Base-by-base conservation (phyloP, 2,888 invertebrate genomes). In the Andrena minutula region DNA sequence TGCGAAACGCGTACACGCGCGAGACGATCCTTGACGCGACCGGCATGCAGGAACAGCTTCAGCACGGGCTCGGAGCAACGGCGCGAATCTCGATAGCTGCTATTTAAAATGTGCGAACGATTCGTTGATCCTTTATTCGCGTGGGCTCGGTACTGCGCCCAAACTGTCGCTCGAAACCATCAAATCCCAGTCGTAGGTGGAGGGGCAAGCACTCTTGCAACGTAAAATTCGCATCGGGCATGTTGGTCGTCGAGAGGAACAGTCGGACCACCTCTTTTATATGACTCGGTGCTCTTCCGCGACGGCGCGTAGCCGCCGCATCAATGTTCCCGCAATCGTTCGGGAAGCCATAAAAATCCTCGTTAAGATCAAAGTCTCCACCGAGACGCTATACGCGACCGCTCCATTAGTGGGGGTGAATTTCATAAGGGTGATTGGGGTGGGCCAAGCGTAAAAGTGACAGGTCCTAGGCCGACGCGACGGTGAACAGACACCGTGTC, bases 341-440 rank as follows among this genome's bases (percentile, higher is more conserved):
- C 47, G 47, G 65, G 70, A 76, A 58, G n/a, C 58, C 76, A 26
- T 65, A 69, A 70, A 76, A 23, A 10, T 10, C 23, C 30, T 20
- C 23, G 20, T 53, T n/a, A 10, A 32, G 65, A 47, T 16, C 41
- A 12, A 41, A 41, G 16, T 16, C 16, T 41, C 41, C 41, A 4
- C 16, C 41, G 41, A 41, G 41, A 41, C 41, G 1, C 58, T 58
- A 58, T 41, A 74, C 79, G 63, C 68, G 74, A 64, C 75, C 79
- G 60, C 79, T 75, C 69, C 74, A 71, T 86, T 76, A 65, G 20
- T 51, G 63, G 51, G 35, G 58, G 58, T 41, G 4, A 41, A 28
- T 66, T 66, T 66, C 60, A 71, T 60, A 60, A 47, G 47, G 53
- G 41, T 41, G 41, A 41, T 41, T 41, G 58, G 47, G n/a, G 58